These are phyloP conservation scores for Globia sparganii DNA, from an alignment of 2,888 invertebrate genomes.

Conservation along the genomic window DNA sequence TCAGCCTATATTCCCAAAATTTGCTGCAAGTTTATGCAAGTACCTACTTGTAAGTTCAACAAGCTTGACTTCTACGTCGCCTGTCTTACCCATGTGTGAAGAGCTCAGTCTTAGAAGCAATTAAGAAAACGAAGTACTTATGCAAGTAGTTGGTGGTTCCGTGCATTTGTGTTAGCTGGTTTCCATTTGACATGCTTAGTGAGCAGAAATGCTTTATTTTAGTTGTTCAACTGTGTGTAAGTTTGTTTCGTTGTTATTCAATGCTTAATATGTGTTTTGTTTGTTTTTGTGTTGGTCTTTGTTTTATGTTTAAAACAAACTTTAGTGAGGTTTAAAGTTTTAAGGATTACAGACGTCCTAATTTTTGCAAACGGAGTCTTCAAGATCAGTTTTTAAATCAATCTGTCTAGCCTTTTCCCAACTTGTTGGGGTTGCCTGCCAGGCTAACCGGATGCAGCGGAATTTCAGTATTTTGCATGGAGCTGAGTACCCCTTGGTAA, in stretches of 20 bases:
- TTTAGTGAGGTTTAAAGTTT: not conserved
- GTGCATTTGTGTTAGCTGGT: slow-evolving; percentile 52
- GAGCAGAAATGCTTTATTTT: slow-evolving; percentile 27
- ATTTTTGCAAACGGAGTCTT: not conserved
- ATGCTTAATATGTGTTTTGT: slow-evolving; percentile 3
- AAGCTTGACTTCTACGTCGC: slow-evolving; percentile 33
- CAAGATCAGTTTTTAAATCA: not conserved
- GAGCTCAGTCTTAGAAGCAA: slow-evolving; percentile 51
- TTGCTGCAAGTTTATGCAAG: slow-evolving; percentile 12
- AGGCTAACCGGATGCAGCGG: not conserved
- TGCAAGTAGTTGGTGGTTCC: slow-evolving; percentile 36
- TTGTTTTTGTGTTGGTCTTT: not conserved
- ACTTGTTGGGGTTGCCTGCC: not conserved
- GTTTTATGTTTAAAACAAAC: slow-evolving; percentile 3
- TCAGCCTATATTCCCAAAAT: slow-evolving; percentile 11
- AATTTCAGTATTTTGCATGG: not conserved
- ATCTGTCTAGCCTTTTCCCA: not conserved
- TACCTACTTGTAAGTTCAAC: slow-evolving; percentile 22
- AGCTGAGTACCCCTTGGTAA: not conserved
- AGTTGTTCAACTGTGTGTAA: slow-evolving; percentile 2
- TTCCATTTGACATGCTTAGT: slow-evolving; percentile 45
- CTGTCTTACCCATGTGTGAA: slow-evolving; percentile 14
- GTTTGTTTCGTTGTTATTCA: slow-evolving; percentile 25
- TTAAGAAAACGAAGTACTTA: slow-evolving; percentile 59
- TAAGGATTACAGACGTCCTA: not conserved